Base-by-base conservation (phyloP, 1,140 invertebrate species). In the Ostrea edulis region DNA sequence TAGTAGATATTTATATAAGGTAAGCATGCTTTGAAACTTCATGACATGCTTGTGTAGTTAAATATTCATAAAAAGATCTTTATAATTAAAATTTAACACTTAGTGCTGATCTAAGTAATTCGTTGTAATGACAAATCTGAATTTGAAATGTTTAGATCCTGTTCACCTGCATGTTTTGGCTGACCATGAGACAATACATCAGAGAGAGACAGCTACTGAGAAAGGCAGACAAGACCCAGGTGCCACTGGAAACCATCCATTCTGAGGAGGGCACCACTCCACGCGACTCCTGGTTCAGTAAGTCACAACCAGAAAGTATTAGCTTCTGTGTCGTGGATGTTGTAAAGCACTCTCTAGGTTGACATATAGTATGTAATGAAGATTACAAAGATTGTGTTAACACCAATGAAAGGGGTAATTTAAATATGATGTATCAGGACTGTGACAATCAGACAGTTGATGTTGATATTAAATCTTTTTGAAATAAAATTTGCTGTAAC, bases 151-250 rank as follows among this genome's bases (percentile, higher is more conserved):
- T 95, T 58, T 89, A 97, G 97, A 97, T 97, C 86, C 92, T 97
- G 22, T 99, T 98, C 94, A 98, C 98, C 65, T 95, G 97, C 9
- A 98, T 99, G 97, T 99, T 99, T 95, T 99, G 98, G 98, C 97
- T 99, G 85, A 99, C 98, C 8, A 96, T 99, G 93, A 96, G 98
- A 11, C 98, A 99, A 94, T 98, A 97, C 92, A 97, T 97, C 88
- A 96, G 97, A 92, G 98, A 99, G 94, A 96, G 96, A 82, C 87
- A 84, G 25, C 81, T n/a, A 25, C 54, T 14, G 54, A 86, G 51
- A 14, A 53, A 62, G 54, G 9, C 44, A 86, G 25, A 55, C 44
- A 84, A 65, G 7, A 25, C 85, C 29, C 29, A 82, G 58, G 20
- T 65, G 29, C 20, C 55, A 12, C 86, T 90, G 14, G 52, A 84